Evolutionary conservation across 2,113 vertebrate genomes (phyloP).

Genomic region (Cyanistes caeruleus): DNA sequence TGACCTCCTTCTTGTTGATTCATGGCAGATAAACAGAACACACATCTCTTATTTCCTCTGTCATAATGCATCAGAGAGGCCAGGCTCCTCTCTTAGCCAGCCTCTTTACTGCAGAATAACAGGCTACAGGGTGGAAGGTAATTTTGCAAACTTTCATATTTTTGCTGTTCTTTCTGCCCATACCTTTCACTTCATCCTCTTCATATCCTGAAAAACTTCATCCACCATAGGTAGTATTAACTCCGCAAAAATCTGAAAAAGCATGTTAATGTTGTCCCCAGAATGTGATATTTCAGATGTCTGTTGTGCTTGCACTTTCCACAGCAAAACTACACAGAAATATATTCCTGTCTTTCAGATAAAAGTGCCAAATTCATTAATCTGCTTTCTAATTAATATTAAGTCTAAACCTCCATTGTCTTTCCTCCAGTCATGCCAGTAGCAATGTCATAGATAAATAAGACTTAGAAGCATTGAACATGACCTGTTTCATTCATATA

Average conservation of each 20-base stretch:
- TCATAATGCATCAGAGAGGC: not conserved
- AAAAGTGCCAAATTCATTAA: not conserved
- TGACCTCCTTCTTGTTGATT: slow-evolving; percentile 39
- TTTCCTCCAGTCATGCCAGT: not conserved
- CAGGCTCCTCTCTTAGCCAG: not conserved
- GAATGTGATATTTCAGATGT: not conserved
- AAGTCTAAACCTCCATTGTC: not conserved
- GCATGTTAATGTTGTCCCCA: not conserved
- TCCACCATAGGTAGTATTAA: not conserved
- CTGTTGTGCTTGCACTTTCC: not conserved
- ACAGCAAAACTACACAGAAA: not conserved
- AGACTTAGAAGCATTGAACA: not conserved
- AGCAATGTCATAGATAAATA: not conserved
- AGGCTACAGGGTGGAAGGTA: not conserved
- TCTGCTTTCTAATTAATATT: not conserved
- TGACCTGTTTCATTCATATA: not conserved
- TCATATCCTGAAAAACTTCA: not conserved
- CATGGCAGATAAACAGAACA: not conserved
- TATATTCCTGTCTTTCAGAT: not conserved
- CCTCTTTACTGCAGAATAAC: not conserved
- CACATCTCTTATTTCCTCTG: not conserved
- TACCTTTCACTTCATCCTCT: not conserved
- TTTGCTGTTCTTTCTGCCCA: not conserved
- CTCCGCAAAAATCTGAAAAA: not conserved
- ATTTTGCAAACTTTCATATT: not conserved